These are phyloP conservation scores for Acanthochromis polyacanthus DNA, from an alignment of 2,113 vertebrate genomes.

Conservation along the genomic window DNA sequence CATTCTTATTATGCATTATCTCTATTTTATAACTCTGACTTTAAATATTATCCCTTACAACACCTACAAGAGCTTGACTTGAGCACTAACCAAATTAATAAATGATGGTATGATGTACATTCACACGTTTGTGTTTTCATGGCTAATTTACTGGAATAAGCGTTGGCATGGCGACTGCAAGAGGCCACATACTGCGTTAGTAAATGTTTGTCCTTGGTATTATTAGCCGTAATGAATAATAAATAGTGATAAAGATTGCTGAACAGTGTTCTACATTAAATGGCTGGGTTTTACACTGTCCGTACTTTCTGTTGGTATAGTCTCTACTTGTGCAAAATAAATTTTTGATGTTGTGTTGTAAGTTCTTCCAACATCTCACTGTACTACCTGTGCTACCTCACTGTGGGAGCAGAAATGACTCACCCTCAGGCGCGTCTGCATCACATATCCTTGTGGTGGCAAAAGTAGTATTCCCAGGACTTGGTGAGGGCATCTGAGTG, in stretches of 20 bases:
- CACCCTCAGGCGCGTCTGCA: slow-evolving; percentile 96
- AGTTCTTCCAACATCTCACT: slow-evolving; percentile 47
- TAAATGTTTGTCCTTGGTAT: slow-evolving; percentile 70
- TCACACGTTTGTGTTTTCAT: slow-evolving; percentile 59
- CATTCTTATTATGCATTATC: neutral
- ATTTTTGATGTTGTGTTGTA: slow-evolving; percentile 56
- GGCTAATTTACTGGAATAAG: slow-evolving; percentile 65
- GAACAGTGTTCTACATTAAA: slow-evolving; percentile 43
- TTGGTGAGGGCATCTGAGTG: slow-evolving; percentile 57
- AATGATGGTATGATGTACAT: slow-evolving; percentile 53
- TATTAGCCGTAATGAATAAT: slow-evolving; percentile 70
- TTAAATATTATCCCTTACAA: neutral
- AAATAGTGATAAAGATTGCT: slow-evolving; percentile 48
- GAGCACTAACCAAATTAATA: slow-evolving; percentile 56
- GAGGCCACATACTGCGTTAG: slow-evolving; percentile 54
- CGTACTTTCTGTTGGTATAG: slow-evolving; percentile 30
- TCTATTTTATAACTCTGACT: neutral
- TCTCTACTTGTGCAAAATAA: slow-evolving; percentile 39
- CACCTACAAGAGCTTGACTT: slow-evolving; percentile 10
- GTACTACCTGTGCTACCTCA: slow-evolving; percentile 32
- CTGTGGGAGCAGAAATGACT: slow-evolving; percentile 60
- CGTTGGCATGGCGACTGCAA: slow-evolving; percentile 65
- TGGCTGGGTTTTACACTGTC: slow-evolving; percentile 3
- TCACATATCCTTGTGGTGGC: slow-evolving; percentile 89
- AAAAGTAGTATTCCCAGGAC: slow-evolving; percentile 79